Conservation (phyloP, 2,797 vertebrate species). For the Dendrocincla tyrannina region DNA sequence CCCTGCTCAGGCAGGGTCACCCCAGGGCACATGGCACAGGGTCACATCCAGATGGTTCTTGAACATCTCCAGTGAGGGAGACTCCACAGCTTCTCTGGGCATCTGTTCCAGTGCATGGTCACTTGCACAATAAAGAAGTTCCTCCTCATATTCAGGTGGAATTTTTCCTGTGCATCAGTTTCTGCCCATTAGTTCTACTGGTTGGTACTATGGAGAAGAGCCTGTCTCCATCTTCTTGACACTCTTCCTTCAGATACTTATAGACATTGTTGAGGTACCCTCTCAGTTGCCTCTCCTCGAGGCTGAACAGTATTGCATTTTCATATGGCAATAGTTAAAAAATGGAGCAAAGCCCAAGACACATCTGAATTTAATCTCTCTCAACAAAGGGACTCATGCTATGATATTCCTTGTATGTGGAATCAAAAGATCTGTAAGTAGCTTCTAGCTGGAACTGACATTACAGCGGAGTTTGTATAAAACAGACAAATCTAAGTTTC, state of each 20-base stretch:
- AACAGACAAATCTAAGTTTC: not conserved
- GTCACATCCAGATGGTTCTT: not conserved
- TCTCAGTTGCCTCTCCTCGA: not conserved
- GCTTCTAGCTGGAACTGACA: not conserved
- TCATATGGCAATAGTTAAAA: not conserved
- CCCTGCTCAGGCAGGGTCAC: not conserved
- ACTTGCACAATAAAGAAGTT: not conserved
- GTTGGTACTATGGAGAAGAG: not conserved
- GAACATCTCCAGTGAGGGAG: not conserved
- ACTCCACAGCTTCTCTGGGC: not conserved
- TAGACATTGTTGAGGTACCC: not conserved
- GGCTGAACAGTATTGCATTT: not conserved
- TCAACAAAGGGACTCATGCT: not conserved
- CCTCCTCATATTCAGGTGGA: not conserved
- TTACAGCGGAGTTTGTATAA: not conserved
- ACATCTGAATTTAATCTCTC: not conserved
- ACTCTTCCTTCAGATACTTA: not conserved
- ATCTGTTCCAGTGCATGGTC: not conserved
- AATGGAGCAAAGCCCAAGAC: not conserved
- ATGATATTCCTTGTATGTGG: not conserved
- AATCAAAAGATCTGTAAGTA: not conserved
- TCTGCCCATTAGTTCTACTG: not conserved
- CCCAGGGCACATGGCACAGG: not conserved
- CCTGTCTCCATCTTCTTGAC: not conserved
- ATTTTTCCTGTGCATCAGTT: not conserved